Evolutionary conservation across 2,888 invertebrate genomes (phyloP).

Genomic region (Monopis laevigella): DNA sequence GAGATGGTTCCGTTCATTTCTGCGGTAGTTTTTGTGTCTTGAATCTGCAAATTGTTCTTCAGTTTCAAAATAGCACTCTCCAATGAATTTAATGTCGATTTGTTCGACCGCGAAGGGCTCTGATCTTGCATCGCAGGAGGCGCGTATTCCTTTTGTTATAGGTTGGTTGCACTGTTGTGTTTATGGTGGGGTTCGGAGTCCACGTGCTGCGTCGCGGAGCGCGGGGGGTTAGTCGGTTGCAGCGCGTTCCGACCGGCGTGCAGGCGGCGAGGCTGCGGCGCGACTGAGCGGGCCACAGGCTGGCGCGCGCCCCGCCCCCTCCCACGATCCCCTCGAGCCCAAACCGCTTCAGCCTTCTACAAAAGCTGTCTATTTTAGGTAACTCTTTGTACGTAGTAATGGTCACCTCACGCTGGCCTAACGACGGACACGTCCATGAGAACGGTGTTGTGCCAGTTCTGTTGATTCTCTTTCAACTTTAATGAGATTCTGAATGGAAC

Average conservation of each 20-base stretch:
- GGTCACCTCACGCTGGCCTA: conserved; percentile 67
- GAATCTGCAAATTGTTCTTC: conserved; percentile 62
- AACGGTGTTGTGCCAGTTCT: conserved; percentile 60
- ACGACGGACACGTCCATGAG: conserved; percentile 66
- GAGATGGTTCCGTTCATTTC: conserved; percentile 48
- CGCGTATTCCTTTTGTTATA: background rate
- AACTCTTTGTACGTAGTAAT: conserved; percentile 66
- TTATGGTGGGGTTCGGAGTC: background rate
- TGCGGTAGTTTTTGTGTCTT: conserved; percentile 45
- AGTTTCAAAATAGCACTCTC: conserved; percentile 64
- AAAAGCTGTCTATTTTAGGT: conserved; percentile 68
- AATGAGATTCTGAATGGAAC: conserved; percentile 66
- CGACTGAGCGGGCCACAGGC: conserved; percentile 61
- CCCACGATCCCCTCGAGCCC: conserved; percentile 39
- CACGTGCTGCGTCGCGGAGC: conserved; percentile 21
- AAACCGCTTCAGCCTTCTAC: conserved; percentile 47
- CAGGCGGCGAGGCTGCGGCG: conserved; percentile 55
- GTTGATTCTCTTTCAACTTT: conserved; percentile 58
- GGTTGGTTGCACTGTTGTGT: background rate
- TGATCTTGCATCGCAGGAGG: conserved; percentile 54
- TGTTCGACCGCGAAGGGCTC: conserved; percentile 54
- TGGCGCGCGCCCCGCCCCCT: conserved; percentile 57
- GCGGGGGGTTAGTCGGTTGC: conserved; percentile 26
- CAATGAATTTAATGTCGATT: conserved; percentile 55
- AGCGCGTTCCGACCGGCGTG: conserved; percentile 31